A percentile compares a stretch with the other conserved stretches of the same genome.
Conservation (phyloP, 2,797 vertebrate genomes). For the Micromesistius poutassou region DNA sequence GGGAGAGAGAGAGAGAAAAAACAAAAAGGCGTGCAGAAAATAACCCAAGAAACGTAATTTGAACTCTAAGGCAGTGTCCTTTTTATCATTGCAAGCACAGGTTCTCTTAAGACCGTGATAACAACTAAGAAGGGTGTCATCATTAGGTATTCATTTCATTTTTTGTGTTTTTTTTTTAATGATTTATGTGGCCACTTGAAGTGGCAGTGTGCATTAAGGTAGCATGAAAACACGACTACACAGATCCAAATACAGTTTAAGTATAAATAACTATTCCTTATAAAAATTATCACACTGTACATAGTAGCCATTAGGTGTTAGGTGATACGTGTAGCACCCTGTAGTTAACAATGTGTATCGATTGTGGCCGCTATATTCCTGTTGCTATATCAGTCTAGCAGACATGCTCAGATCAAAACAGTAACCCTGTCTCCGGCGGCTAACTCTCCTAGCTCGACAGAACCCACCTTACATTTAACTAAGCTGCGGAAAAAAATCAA, state of each 20-base stretch:
- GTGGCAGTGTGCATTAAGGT: background rate
- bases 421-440: too few species aligned
- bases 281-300: background rate
- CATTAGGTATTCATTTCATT: background rate
- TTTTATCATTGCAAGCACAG: conserved; percentile 28
- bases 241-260: background rate
- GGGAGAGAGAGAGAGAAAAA: too few species aligned
- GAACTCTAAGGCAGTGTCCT: conserved; percentile 27
- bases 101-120: conserved; percentile 4
- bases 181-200: background rate
- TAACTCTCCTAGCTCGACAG: too few species aligned
- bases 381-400: background rate
- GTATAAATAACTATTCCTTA: background rate
- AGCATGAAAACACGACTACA: background rate
- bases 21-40: conserved; percentile 5
- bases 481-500: background rate
- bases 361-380: background rate
- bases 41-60: conserved; percentile 18
- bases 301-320: background rate
- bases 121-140: conserved; percentile 1
- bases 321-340: background rate
- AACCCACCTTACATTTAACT: too few species aligned
- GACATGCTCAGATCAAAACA: background rate
- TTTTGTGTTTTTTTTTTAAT: background rate
- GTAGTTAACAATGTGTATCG: background rate